Base-by-base conservation (phyloP, 2,113 vertebrate genomes). In the Gallinago media region DNA sequence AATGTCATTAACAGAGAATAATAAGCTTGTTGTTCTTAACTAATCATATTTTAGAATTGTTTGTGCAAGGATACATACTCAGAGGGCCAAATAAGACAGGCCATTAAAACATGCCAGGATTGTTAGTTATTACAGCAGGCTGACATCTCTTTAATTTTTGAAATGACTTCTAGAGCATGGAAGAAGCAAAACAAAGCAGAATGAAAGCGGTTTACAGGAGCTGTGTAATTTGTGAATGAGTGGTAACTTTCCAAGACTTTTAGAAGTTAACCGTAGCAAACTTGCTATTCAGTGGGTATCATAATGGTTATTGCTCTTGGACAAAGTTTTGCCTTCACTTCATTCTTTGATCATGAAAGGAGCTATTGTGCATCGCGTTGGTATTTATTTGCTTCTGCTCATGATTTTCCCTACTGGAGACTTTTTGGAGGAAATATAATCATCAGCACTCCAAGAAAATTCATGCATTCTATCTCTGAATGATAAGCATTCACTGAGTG, bases 41-140 rank as follows among this genome's bases (percentile, higher is more conserved):
- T 93, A 93, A 94, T 94, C 15, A 29, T 26, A 93, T 85, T 97
- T 92, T 80, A 56, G 42, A 58, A 20, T 62, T 73, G 31, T 62
- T 70, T 80, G 31, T 85, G 40, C 36, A 88, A 95, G 49, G 49
- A 40, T 61, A 61, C n/a, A 3, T 61, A 67, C 12, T 61, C 47
- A 84, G 56, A 88, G 21, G 40, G 21, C 14, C 44, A 95, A 94
- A 90, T 49, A 79, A 76, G 62, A 76, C 21, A 90, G 65, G 12
- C 7, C 65, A 93, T 67, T 93, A 84, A 93, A 88, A 79, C 50
- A 83, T 40, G 8, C 34, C 66, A 83, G 42, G 12, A 34, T 6
- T 56, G 12, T 59, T 85, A 81, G 23, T 44, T 90, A 68, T 54
- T 88, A 56, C 17, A 85, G 20, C 31, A 79, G 56, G 44, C 42